A percentile compares a stretch with the other conserved stretches of the same genome.
phyloP scores from a whole-genome alignment of 2,888 invertebrate genomes.

The Phaedon cochleariae region DNA sequence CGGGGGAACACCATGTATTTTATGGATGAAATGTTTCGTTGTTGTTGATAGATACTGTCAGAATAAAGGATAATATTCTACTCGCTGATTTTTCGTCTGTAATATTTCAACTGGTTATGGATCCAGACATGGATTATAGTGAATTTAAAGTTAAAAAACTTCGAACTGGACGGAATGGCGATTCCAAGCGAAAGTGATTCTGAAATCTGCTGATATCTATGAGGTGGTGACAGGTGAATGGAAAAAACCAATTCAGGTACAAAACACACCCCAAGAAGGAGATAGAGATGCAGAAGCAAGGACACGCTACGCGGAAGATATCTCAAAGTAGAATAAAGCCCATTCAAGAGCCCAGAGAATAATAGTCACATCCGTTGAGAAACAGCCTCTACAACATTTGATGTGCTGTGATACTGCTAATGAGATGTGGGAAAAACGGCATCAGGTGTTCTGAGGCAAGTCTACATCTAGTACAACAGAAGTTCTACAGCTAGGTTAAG shows the following conservation, averaged over 20 bases:
- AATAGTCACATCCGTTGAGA: not conserved
- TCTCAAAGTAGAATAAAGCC: not conserved
- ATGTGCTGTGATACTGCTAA: conserved; percentile 6
- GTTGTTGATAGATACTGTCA: no score
- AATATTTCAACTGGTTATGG: no score
- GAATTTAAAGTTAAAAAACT: not conserved
- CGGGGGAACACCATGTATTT: no score
- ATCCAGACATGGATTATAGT: no score
- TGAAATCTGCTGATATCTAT: not conserved
- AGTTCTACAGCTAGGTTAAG: not conserved
- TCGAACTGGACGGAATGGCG: not conserved
- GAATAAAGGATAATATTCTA: no score
- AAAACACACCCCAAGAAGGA: not conserved
- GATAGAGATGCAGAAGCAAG: not conserved
- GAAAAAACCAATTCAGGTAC: not conserved
- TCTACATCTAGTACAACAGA: conserved; percentile 2
- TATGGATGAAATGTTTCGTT: no score
- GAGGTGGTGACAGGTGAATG: not conserved
- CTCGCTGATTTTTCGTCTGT: no score
- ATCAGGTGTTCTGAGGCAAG: not conserved
- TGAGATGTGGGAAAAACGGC: not conserved
- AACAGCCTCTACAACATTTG: not conserved
- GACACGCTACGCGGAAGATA: not conserved
- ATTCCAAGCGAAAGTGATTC: not conserved
- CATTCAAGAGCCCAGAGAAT: not conserved